Conservation (phyloP, 2,797 vertebrate genomes). For the Macropodus opercularis region DNA sequence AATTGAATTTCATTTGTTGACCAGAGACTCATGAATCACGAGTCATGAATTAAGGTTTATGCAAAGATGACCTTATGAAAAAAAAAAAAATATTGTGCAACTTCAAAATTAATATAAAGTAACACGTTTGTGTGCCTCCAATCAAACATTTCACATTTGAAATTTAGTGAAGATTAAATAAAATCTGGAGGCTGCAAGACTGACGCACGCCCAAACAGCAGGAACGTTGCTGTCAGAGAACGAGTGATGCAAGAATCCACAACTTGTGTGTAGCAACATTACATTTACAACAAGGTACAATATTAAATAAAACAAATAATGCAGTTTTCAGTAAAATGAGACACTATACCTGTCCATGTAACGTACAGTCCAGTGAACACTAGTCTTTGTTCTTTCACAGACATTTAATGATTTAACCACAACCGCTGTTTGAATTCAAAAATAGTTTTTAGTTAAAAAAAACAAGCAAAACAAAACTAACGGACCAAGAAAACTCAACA, state of each 20-base stretch:
- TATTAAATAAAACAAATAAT: slow-evolving; percentile 43
- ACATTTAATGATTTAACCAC: slow-evolving; percentile 43
- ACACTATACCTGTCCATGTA: slow-evolving; percentile 26
- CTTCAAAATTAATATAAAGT: neutral
- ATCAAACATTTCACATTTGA: neutral
- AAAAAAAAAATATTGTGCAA: neutral
- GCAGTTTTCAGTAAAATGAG: slow-evolving; percentile 42
- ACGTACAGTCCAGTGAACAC: slow-evolving; percentile 35
- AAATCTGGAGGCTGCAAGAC: neutral
- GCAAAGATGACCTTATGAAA: neutral
- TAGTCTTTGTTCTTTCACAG: slow-evolving; percentile 36
- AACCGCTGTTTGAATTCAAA: slow-evolving; percentile 33
- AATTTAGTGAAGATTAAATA: too few species aligned
- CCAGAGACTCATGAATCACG: neutral
- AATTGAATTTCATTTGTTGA: neutral
- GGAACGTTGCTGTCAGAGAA: neutral
- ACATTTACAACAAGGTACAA: slow-evolving; percentile 35
- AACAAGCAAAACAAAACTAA: slow-evolving; percentile 4
- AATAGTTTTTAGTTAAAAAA: slow-evolving; percentile 45
- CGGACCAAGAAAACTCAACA: neutral
- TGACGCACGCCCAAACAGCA: neutral
- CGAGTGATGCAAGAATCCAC: neutral
- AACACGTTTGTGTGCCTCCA: neutral
- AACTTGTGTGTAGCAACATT: slow-evolving; percentile 28
- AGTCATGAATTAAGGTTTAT: neutral